Evolutionary conservation across 2,797 vertebrate species (phyloP), one percentile per base, ranked within the genome.

Genomic region (Syncerus caffer): DNA sequence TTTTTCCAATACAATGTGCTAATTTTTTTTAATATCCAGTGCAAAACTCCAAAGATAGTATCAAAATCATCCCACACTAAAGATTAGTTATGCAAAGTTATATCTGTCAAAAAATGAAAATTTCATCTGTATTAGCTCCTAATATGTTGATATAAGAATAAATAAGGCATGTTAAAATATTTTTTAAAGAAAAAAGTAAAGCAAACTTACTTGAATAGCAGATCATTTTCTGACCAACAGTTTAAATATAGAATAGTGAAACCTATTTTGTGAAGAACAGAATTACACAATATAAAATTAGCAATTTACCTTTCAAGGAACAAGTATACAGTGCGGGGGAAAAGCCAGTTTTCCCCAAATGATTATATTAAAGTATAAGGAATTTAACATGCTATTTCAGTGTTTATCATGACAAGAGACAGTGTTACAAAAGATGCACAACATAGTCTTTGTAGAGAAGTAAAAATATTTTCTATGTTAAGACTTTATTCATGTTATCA

Each of bases 351-450:
- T 98, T 97, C 97, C 98, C 97, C 94, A 89, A 90, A 17, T 76
- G 96, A 97, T 97, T 97, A 97, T 98, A 98, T 94, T 95, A 97
- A 98, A 98, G 97, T 98, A 98, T 98, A 99, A 98, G 98, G 97
- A 98, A 96, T 83, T 98, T 98, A 98, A 98, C 99, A 99, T 99
- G 99, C 99, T 98, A 98, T 97, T 99, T 99, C 98, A 99, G 98
- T 99, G 99, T 98, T 98, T 98, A 91, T 98, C 94, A 95, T 95
- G 95, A 98, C 97, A 98, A 98, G 93, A 96, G 96, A 98, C 98
- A 98, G 97, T 98, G 98, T 98, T 98, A 98, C 96, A 96, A 98
- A 98, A 98, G 98, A 98, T 98, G 97, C 98, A 98, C 98, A 96
- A 98, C 21, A 89, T 95, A 96, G 97, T 98, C 88, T 98, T 98